Base-by-base conservation (phyloP, 2,113 vertebrate genomes). In the Jaculus jaculus region DNA sequence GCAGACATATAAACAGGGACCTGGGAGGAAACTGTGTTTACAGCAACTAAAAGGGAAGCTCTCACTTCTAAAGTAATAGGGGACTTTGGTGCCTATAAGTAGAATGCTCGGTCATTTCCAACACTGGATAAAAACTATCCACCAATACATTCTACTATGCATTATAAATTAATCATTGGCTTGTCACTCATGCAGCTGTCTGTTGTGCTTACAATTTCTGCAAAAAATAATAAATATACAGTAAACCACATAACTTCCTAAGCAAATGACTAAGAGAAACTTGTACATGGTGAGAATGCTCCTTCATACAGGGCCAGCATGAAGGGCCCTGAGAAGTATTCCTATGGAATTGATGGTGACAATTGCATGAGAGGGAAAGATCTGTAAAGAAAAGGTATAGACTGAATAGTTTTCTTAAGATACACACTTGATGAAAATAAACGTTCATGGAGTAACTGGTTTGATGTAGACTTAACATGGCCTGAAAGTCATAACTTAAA, bases 11-110 rank as follows among this genome's bases (percentile, higher is more conserved):
- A 98, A 98, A 98, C 98, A 97, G 96, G 97, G 94, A 2, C 92
- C 0, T 92, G 69, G 61, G 97, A 98, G 97, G 98, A 98, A 98
- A 90, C 92, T 93, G 81, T 97, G 95, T 97, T 98, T 98, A 97
- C 54, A 97, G 60, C 90, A 97, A 58, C 93, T 78, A 94, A 96
- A 96, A 97, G 97, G 96, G 95, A 97, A 97, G 93, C 37, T 93
- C 96, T 97, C 85, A 93, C 96, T 96, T 97, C 97, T 92, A 85
- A 96, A 97, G 87, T 65, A 82, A 96, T 32, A 82, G 94, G 95
- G 84, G 94, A 87, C 61, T 1, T 93, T 77, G 60, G 4, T 24
- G 58, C 21, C 91, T 98, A 97, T 97, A 98, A 98, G 98, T 98
- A 98, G 96, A 90, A 72, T 84, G 86, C 86, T 71, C 77, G 66